Evolutionary conservation across 2,888 invertebrate species (phyloP).

Genomic region (Agrotis segetum): DNA sequence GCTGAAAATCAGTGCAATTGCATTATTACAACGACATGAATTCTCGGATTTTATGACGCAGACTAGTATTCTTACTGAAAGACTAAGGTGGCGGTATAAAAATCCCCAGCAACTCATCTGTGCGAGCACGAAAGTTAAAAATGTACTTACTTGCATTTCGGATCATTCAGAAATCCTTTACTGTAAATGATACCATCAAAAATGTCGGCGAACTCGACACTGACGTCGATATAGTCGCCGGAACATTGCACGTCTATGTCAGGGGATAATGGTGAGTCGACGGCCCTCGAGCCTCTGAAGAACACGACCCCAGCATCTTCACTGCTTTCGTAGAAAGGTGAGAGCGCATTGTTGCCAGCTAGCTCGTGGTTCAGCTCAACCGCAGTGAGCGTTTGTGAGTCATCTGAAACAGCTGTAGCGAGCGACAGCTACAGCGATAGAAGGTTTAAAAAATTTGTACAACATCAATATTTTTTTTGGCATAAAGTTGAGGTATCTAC

Average conservation of each 20-base stretch:
- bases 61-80: too few relatives aligned
- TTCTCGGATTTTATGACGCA: too few relatives aligned
- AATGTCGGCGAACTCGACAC: constrained; percentile 92
- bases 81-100: not conserved
- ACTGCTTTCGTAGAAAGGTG: constrained; percentile 82
- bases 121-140: too few relatives aligned
- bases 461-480: not conserved
- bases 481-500: not conserved
- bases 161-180: constrained; percentile 92
- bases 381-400: constrained; percentile 81
- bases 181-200: constrained; percentile 94
- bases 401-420: constrained; percentile 89
- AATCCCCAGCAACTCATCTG: not conserved
- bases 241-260: constrained; percentile 93
- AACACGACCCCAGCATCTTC: constrained; percentile 86
- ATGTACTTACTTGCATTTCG: constrained; percentile 92
- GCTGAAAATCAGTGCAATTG: too few relatives aligned
- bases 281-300: constrained; percentile 87
- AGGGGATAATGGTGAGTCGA: constrained; percentile 85
- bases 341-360: constrained; percentile 81
- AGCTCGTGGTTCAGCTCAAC: constrained; percentile 86
- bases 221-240: constrained; percentile 91
- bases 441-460: not conserved
- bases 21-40: not conserved
- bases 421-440: constrained; percentile 85